Evolutionary conservation across 1,140 invertebrate species (phyloP), one percentile per base, ranked within the genome.

Genomic region (Hyphantria cunea): DNA sequence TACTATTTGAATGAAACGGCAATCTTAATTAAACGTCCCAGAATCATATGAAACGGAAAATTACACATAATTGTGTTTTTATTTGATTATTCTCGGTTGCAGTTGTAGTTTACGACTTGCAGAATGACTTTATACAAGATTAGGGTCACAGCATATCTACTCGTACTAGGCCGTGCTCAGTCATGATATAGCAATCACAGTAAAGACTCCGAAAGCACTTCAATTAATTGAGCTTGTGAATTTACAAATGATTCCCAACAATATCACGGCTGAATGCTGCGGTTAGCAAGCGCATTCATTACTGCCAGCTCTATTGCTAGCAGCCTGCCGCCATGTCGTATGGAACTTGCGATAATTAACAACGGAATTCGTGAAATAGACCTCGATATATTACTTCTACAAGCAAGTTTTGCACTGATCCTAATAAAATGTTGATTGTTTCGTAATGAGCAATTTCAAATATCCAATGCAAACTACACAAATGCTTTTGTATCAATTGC

Each of bases 221-320:
- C 61, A 70, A 66, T 66, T 70, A 62, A 58, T 45, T 49, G 55
- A 48, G 34, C 34, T 51, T 17, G 48, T 51, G 31, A 42, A 50
- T 60, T 33, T 47, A 42, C 48, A 64, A 62, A 72, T 73, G 74
- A 72, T 73, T 73, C 76, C 74, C 64, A 55, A 62, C 62, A 61
- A 59, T 61, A 62, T 61, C 53, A 65, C 66, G 64, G 64, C 58
- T 64, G 70, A 50, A 66, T 76, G 64, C 56, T 69, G 48, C 59
- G 62, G 49, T 61, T 59, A 42, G 58, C 66, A 59, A 56, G 61
- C 70, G 65, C 65, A 73, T 72, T 80, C 76, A 76, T 82, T 80
- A 78, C 59, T 54, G 48, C 32, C 37, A 32, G 56, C 45, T 50
- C 55, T 50, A 62, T 55, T 51, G 32, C 53, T 45, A 47, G 55